Evolutionary conservation across 2,888 invertebrate genomes (phyloP), one percentile per base, ranked within the genome.

Genomic region (Syrphus vitripennis): DNA sequence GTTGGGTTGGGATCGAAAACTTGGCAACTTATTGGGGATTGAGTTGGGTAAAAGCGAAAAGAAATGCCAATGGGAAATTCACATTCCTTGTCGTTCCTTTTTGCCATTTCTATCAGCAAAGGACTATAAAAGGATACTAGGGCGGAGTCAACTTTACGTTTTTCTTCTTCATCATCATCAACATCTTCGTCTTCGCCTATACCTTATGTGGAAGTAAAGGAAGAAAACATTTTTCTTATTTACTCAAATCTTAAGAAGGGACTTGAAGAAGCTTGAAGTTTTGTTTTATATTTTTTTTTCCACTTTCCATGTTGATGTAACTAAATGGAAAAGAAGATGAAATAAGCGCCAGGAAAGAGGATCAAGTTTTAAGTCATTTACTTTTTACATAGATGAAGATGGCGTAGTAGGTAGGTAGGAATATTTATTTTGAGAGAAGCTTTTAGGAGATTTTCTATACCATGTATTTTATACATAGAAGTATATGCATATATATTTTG

Each of bases 341-440:
- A 82, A 86, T 86, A 82, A 86, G 86, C 86, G 77, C 81, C 69
- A 77, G 45, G 82, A 86, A 86, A 86, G 86, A 86, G 86, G 86
- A 86, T 86, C 86, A 86, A 72, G 86, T 86, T 82, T 86, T 86
- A 86, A 86, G 82, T 74, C 82, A 86, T 82, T 86, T 86, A 86
- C 86, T 82, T 86, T 82, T 82, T 82, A 86, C 74, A 81, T 81
- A 71, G 79, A 75, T 67, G 79, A 63, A 42, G 70, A 65, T 14
- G 50, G 50, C 6, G 3, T 50, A 34, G 29, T 10, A 9, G 34
- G 34, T 10, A 24, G 9, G 16, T 48, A 67, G 34, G 34, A 21
- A 21, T 50, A 50, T 24, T 6, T 50, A 26, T 50, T 50, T 6
- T 24, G 6, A 50, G 24, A 7, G 7, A 24, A 50, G 50, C 50